Evolutionary conservation across 1,140 invertebrate genomes (phyloP).

Genomic region (Stegodyphus mimosarum): DNA sequence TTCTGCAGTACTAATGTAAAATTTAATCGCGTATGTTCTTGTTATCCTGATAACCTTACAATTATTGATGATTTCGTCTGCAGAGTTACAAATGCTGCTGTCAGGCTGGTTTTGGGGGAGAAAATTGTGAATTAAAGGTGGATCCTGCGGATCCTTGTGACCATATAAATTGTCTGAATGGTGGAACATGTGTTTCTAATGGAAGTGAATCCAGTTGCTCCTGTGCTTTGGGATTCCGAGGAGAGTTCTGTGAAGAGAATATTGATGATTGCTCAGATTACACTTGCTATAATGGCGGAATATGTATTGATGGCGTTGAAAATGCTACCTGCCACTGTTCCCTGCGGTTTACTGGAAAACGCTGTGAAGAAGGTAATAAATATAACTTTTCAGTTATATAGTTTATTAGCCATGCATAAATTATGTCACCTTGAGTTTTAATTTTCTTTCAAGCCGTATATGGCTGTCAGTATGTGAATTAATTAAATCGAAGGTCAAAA

Average conservation of each 20-base stretch:
- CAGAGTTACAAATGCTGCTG: constrained; percentile 96
- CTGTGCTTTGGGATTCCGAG: constrained; percentile 76
- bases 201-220: constrained; percentile 78
- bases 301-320: constrained; percentile 86
- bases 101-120: constrained; percentile 87
- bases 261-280: constrained; percentile 90
- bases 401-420: too few relatives aligned
- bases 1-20: constrained; percentile 71
- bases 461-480: too few relatives aligned
- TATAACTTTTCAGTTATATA: too few relatives aligned
- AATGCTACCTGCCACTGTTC: constrained; percentile 61
- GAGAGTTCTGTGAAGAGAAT: constrained; percentile 84
- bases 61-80: constrained; percentile 75
- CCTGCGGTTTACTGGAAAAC: constrained; percentile 80
- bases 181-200: constrained; percentile 80
- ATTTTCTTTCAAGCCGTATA: too few relatives aligned
- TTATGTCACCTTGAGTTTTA: too few relatives aligned
- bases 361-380: constrained; percentile 84
- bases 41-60: constrained; percentile 68
- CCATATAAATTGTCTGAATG: constrained; percentile 82
- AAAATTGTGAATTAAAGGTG: constrained; percentile 88
- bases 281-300: constrained; percentile 85
- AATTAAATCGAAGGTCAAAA: too few relatives aligned
- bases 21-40: not conserved
- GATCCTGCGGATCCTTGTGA: constrained; percentile 87